A percentile compares a stretch with the other conserved stretches of the same genome.
Evolutionary conservation across 2,797 vertebrate genomes (phyloP).

Genomic region (Sandelia bainsii): DNA sequence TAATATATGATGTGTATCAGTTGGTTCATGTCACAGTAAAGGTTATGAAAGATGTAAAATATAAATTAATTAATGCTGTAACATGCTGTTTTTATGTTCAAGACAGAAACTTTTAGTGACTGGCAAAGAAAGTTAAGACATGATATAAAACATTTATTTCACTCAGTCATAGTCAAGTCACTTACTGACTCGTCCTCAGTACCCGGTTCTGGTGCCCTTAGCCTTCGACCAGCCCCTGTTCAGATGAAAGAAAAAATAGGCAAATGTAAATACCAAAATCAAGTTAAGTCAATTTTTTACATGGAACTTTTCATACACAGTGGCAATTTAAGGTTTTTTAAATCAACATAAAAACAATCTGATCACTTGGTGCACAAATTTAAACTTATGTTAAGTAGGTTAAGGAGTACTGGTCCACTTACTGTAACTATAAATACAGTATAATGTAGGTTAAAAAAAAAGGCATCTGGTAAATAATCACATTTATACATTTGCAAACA

Average conservation of each 20-base stretch:
- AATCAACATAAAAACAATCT: no score
- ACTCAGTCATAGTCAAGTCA: slow-evolving; percentile 31
- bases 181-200: slow-evolving; percentile 90
- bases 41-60: no score
- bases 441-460: not conserved
- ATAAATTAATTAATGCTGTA: not conserved
- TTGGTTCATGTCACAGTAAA: not conserved
- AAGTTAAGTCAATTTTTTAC: not conserved
- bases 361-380: no score
- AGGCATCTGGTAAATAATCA: not conserved
- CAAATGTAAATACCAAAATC: not conserved
- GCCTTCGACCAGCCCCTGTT: slow-evolving; percentile 86
- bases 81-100: no score
- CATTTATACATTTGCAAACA: not conserved
- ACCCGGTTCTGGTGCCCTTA: slow-evolving; percentile 84
- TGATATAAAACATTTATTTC: not conserved
- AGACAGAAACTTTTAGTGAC: not conserved
- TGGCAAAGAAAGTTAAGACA: not conserved
- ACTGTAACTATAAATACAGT: not conserved
- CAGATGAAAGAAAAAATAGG: slow-evolving; percentile 15
- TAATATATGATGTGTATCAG: no score
- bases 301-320: not conserved
- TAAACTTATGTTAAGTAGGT: no score
- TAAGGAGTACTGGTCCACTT: no score
- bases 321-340: no score